A percentile compares a stretch with the other conserved stretches of the same genome.
Conservation (phyloP, 1,140 invertebrate species). For the Anthonomus grandis region DNA sequence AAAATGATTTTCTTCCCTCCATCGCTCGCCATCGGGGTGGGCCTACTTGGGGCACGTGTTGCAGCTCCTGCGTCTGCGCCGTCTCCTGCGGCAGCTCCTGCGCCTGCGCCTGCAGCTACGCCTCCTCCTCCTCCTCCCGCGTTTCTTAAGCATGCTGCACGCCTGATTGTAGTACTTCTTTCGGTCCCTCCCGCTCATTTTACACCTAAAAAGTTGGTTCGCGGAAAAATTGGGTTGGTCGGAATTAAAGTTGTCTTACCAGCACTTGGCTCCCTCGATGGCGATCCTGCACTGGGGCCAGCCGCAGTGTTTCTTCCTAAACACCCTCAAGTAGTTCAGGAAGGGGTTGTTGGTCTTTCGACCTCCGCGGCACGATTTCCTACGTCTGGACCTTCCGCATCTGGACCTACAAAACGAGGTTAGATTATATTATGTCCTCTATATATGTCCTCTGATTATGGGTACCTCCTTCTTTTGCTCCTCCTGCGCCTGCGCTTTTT, state of each 20-base stretch:
- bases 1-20: neutral
- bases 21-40: no score
- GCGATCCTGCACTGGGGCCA: constrained; percentile 30
- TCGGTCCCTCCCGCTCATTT: constrained; percentile 24
- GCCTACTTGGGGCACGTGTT: neutral
- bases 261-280: constrained; percentile 34
- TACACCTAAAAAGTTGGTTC: neutral
- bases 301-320: constrained; percentile 29
- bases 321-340: constrained; percentile 22
- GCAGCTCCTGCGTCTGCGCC: neutral
- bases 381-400: neutral
- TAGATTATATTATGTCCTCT: no score
- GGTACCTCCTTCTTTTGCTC: constrained; percentile 5
- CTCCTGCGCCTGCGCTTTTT: neutral
- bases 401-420: constrained; percentile 4
- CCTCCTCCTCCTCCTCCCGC: constrained; percentile 3
- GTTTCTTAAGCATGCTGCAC: constrained; percentile 13
- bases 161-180: constrained; percentile 24
- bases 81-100: constrained; percentile 11
- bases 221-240: neutral
- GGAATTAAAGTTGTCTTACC: constrained; percentile 17
- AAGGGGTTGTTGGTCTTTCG: constrained; percentile 25
- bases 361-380: constrained; percentile 18
- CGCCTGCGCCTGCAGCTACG: constrained; percentile 7
- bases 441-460: neutral